phyloP scores from a whole-genome alignment of 2,888 invertebrate genomes.

The Nycteola revayana region DNA sequence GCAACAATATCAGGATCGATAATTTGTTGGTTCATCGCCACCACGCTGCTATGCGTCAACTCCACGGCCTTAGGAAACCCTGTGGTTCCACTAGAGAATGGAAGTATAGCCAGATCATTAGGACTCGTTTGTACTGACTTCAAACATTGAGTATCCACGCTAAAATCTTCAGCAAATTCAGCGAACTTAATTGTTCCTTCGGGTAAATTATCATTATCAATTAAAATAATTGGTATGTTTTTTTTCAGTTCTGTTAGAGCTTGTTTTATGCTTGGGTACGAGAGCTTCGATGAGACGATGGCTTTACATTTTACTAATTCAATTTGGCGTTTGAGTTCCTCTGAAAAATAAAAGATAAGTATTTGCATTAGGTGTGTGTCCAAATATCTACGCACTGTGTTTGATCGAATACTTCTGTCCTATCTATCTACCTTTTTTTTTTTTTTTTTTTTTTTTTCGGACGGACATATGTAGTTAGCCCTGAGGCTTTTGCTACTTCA shows the following conservation, averaged over 20 bases:
- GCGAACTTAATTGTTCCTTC: conserved; percentile 84
- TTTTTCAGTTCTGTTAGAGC: conserved; percentile 69
- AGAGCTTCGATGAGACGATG: conserved; percentile 82
- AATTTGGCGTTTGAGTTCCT: conserved; percentile 86
- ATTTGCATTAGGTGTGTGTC: too few species aligned
- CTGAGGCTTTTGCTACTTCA: too few species aligned
- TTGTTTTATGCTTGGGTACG: conserved; percentile 70
- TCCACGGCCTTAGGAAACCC: conserved; percentile 90
- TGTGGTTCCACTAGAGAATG: conserved; percentile 94
- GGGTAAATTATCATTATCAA: conserved; percentile 69
- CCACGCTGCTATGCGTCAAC: conserved; percentile 82
- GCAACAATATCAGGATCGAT: conserved; percentile 56
- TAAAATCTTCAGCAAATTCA: conserved; percentile 81
- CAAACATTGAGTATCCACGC: conserved; percentile 75
- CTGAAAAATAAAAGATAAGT: too few species aligned
- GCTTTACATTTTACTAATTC: conserved; percentile 83
- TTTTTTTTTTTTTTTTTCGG: too few species aligned
- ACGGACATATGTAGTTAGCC: too few species aligned
- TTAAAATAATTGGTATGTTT: conserved; percentile 77
- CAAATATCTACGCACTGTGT: too few species aligned
- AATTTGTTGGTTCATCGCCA: conserved; percentile 71
- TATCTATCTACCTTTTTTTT: too few species aligned
- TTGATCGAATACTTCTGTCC: too few species aligned
- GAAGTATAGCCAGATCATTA: conserved; percentile 85
- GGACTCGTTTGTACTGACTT: conserved; percentile 62